Evolutionary conservation across 2,113 vertebrate genomes (phyloP), one percentile per base, ranked within the genome.

Genomic region (Hydrolagus affinis): DNA sequence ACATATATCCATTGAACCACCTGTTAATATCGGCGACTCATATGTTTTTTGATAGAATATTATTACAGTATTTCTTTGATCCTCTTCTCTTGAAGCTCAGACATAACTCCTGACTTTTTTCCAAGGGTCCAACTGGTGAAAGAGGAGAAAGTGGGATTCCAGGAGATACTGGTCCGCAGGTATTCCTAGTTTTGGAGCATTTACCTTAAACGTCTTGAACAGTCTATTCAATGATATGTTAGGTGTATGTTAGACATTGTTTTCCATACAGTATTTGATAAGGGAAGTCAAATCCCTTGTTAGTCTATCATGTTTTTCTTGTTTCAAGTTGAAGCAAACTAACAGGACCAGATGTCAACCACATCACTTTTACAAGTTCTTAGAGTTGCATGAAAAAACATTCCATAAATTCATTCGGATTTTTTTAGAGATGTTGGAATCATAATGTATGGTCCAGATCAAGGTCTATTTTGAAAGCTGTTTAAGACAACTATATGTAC

Each of bases 291-390:
- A 19, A 69, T 19, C 66, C 11, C 17, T 69, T 69, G 15, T 71
- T 85, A 62, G 57, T 68, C 14, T 62, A n/a, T 68, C 25, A 85
- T 57, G 85, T 21, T 85, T 68, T 64, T 62, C 30, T 64, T 64
- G 85, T 23, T 85, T 57, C 44, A 44, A 85, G 19, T 19, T 19
- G 9, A 64, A 64, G 30, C 85, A 23, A 32, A 17, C 66, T 4
- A 69, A 69, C 66, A 69, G 66, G 44, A 69, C 1, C 66, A 14
- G 8, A 19, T 69, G 4, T 19, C 19, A 15, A 69, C 3, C 1
- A 69, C 15, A 7, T 19, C 15, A 69, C 4, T 15, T 19, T 15
- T 21, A 69, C 66, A 15, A 69, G 21, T 19, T 69, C 15, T 69
- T 69, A 19, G 7, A 21, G 15, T 69, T 68, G 66, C 19, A 19